A percentile compares a stretch with the other conserved stretches of the same genome.
Conservation (phyloP, 2,888 invertebrate genomes). For the Meteorus cinctellus region DNA sequence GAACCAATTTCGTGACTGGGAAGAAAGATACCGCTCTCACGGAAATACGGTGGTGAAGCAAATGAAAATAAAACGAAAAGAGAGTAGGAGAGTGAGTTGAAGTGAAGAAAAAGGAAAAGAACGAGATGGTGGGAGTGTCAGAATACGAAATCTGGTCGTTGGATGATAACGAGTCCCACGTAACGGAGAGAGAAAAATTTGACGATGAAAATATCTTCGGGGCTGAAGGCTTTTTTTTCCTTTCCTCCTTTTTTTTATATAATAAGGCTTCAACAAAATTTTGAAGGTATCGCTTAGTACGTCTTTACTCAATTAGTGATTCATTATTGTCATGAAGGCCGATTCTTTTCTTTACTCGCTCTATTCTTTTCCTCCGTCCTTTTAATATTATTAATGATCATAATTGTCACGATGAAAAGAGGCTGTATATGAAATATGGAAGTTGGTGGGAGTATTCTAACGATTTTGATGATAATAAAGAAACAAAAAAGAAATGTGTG, state of each 20-base stretch:
- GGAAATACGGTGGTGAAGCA: conserved; percentile 15
- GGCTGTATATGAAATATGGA: neutral
- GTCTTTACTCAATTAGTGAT: conserved; percentile 21
- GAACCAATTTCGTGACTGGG: conserved; percentile 36
- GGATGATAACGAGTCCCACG: conserved; percentile 27
- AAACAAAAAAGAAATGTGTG: neutral
- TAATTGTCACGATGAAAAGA: neutral
- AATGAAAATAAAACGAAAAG: neutral
- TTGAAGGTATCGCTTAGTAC: conserved; percentile 12
- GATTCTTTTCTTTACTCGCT: neutral
- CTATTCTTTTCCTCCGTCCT: neutral
- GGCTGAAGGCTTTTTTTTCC: neutral
- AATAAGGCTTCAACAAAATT: conserved; percentile 6
- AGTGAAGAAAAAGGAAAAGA: neutral
- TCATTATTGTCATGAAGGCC: neutral
- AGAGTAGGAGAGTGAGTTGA: neutral
- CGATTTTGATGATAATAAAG: neutral
- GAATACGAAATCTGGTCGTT: conserved; percentile 24
- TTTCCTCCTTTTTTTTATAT: neutral
- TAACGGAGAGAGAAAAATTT: neutral
- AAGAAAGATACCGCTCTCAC: conserved; percentile 8
- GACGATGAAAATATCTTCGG: conserved; percentile 10
- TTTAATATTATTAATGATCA: neutral
- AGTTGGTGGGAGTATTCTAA: neutral
- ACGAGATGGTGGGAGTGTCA: neutral